These are phyloP conservation scores for Hydrocynus forskahlii DNA, from an alignment of 2,797 vertebrate genomes.

Conservation along the genomic window DNA sequence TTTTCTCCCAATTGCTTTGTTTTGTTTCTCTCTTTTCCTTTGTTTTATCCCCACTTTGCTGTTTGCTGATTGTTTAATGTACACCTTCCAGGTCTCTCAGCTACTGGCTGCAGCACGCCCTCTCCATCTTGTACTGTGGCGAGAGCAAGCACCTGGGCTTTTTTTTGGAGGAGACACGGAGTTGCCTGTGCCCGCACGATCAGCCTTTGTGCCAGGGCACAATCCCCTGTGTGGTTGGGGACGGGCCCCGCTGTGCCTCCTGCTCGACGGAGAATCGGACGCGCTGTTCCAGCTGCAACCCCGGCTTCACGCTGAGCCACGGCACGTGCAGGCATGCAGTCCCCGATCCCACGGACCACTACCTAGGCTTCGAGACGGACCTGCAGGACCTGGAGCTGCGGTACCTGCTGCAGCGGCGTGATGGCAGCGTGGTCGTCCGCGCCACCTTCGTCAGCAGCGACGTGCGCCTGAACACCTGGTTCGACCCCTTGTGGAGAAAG, in stretches of 20 bases:
- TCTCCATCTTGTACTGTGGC: constrained; percentile 93
- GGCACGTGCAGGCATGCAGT: constrained; percentile 89
- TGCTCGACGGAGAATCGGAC: constrained; percentile 91
- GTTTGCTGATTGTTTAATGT: constrained; percentile 45
- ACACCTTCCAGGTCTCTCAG: constrained; percentile 77
- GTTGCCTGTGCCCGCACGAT: constrained; percentile 88
- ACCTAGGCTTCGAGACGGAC: constrained; percentile 92
- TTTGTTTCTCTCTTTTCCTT: constrained; percentile 3
- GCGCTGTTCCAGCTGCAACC: constrained; percentile 89
- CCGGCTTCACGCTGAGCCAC: constrained; percentile 88
- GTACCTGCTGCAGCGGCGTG: constrained; percentile 86
- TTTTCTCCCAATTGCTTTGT: constrained; percentile 6
- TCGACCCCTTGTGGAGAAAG: constrained; percentile 95
- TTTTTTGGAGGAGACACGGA: constrained; percentile 86
- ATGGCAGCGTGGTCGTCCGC: constrained; percentile 85
- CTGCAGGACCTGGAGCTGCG: constrained; percentile 91
- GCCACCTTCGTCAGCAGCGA: constrained; percentile 96
- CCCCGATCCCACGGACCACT: constrained; percentile 93
- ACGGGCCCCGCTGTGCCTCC: constrained; percentile 82
- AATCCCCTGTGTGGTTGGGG: constrained; percentile 87
- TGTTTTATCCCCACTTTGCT: neutral
- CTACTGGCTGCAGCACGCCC: constrained; percentile 88
- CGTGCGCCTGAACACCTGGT: constrained; percentile 93
- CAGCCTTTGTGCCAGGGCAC: constrained; percentile 83
- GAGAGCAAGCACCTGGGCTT: constrained; percentile 90